Base-by-base conservation (phyloP, 2,888 invertebrate species). In the Gymnoscelis rufifasciata region DNA sequence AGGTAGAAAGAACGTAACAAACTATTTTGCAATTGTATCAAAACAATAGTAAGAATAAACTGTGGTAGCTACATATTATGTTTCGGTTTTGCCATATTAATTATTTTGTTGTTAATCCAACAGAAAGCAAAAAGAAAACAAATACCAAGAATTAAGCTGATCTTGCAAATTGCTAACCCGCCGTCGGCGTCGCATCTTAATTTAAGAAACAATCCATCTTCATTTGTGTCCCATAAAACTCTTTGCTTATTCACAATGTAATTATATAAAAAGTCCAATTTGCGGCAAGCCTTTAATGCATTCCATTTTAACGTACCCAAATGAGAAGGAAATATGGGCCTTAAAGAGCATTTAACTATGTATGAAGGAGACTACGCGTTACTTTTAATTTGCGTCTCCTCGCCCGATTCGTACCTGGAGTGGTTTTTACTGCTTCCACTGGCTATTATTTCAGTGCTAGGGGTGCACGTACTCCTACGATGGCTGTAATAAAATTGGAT, bases 311-410 rank as follows among this genome's bases (percentile, higher is more conserved):
- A 75, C 70, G 74, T 68, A 73, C 71, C 74, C 68, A 75, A 78
- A 82, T 76, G 74, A 74, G 66, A 66, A 74, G 75, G 72, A 83
- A 83, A 82, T 82, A 82, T 78, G 75, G 74, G 62, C 71, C 78
- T 79, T 82, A 78, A 82, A 81, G 70, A 83, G 74, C 71, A 75
- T 83, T 84, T 83, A 83, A 80, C 77, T 83, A 83, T 84, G 81
- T 82, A 84, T 82, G 81, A 79, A 80, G 80, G 71, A 82, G 81
- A 84, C 78, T 78, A 64, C 69, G 72, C 78, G 76, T 84, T 79
- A 83, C 75, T 84, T 83, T 81, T 84, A 83, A 87, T 84, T 86
- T 83, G 80, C 74, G 66, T 64, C 48, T 29, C 12, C 19, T 40
- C 64, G 74, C 38, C 71, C 79, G 63, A 75, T 72, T 73, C 71